phyloP scores from a whole-genome alignment of 2,797 vertebrate species.

The Coregonus sp. region DNA sequence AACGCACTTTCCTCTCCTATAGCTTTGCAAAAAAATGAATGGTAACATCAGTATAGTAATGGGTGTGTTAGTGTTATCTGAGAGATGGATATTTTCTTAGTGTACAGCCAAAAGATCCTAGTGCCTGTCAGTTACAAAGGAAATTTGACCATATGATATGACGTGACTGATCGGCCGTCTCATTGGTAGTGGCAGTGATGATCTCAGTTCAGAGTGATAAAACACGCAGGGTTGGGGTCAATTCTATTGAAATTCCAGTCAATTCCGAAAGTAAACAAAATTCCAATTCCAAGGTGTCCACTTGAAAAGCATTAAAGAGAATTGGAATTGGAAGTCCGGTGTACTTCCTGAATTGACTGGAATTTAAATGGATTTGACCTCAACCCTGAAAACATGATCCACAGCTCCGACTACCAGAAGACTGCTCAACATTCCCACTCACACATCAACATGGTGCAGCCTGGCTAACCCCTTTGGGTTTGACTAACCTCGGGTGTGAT shows the following conservation, averaged over 20 bases:
- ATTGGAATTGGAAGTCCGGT: background rate
- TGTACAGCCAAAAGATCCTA: conserved; percentile 56
- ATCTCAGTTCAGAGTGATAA: background rate
- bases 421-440: background rate
- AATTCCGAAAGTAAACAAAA: background rate
- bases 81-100: conserved; percentile 39
- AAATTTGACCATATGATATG: conserved; percentile 9
- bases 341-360: background rate
- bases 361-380: background rate
- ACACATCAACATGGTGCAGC: background rate
- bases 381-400: background rate
- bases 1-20: conserved; percentile 42
- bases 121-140: conserved; percentile 51
- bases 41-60: conserved; percentile 49
- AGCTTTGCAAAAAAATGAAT: conserved; percentile 16
- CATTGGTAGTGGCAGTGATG: background rate
- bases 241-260: background rate
- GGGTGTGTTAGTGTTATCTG: conserved; percentile 51
- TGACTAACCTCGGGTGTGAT: background rate
- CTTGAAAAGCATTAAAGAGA: background rate
- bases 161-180: background rate
- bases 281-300: background rate
- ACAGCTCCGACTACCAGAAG: background rate
- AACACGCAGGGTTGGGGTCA: background rate
- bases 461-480: background rate